Evolutionary conservation across 2,888 invertebrate species (phyloP), one percentile per base, ranked within the genome.

Genomic region (Monoplex corrugatus): DNA sequence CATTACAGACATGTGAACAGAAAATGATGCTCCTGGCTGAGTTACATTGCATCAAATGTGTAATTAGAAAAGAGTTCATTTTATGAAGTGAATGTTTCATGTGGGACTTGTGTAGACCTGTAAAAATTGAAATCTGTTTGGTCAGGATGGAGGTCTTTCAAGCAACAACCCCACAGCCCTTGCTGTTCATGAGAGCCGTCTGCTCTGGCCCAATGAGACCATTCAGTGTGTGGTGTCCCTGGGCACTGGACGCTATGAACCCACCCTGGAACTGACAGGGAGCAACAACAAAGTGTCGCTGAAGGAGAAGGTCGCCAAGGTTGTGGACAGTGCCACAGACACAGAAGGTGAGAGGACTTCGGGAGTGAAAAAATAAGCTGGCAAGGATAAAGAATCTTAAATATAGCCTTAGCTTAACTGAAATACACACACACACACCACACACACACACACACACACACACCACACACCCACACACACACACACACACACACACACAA

Each of bases 151-250:
- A 91, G 98, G 98, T 45, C 97, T 98, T 93, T 96, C 98, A 95
- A 97, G 97, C 23, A 98, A 98, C 96, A 99, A 98, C 96, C 98
- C 98, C 0, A 97, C 98, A 23, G 98, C 98, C 2, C 97, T 98
- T 13, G 99, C 98, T 0, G 97, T 98, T 80, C 98, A 98, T 95
- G 99, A 99, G 96, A 98, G 98, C 0, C 97, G 97, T 92, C 97
- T 98, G 63, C 96, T 99, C 83, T 99, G 98, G 98, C 98, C 98
- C 0, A 97, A 97, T 75, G 97, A 96, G 89, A 97, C 97, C 0
- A 96, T 98, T 82, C 97, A 97, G 92, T 98, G 98, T 94, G 97
- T 99, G 0, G 97, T 99, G 82, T 98, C 98, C 0, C 97, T 98
- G 87, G 98, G 98, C 68, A 98, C 98, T 90, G 97, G 97, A 0